Conservation (phyloP, 2,113 vertebrate species). For the Uria lomvia region DNA sequence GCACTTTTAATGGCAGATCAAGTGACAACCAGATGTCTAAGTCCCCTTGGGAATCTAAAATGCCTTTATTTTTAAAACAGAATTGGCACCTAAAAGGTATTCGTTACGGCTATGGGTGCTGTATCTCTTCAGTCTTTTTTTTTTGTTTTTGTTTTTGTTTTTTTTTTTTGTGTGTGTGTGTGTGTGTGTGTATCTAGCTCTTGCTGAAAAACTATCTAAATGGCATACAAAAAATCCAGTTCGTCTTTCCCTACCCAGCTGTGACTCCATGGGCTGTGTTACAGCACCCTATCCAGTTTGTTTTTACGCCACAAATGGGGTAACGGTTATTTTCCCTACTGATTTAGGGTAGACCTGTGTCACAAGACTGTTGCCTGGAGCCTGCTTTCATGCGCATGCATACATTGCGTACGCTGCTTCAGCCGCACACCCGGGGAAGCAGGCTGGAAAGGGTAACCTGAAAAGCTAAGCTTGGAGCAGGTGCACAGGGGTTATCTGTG, state of each 20-base stretch:
- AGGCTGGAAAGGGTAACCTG: not conserved
- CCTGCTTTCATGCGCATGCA: not conserved
- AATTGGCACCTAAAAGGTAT: not conserved
- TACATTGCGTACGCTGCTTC: not conserved
- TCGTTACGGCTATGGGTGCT: not conserved
- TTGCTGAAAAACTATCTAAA: not conserved
- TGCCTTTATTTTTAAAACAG: not conserved
- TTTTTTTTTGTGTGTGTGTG: no score
- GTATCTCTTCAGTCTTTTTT: not conserved
- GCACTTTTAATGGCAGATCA: not conserved
- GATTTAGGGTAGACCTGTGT: not conserved
- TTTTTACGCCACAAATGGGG: not conserved
- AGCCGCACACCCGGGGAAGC: accelerated
- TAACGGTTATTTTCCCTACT: not conserved
- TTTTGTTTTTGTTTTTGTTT: no score
- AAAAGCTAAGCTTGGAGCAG: not conserved
- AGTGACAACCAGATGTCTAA: not conserved
- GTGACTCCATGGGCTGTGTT: not conserved
- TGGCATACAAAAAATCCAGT: not conserved
- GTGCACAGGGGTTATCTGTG: not conserved
- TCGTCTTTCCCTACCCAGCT: not conserved
- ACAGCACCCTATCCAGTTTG: not conserved
- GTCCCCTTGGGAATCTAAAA: not conserved
- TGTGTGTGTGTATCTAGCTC: not conserved
- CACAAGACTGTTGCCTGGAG: not conserved